Evolutionary conservation across 2,113 vertebrate genomes (phyloP).

Genomic region (Takifugu flavidus): DNA sequence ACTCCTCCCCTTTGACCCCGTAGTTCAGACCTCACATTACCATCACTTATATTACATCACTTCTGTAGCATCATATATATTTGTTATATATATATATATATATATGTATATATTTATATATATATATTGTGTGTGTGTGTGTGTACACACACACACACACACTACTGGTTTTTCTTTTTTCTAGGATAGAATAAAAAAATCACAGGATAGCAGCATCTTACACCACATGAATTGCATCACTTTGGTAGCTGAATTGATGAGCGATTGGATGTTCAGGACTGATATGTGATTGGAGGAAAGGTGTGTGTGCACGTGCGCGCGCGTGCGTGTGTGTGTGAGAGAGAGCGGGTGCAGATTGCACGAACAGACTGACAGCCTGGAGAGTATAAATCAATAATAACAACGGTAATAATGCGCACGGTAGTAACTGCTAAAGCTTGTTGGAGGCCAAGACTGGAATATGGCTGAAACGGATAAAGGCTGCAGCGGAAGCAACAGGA

Average conservation of each 20-base stretch:
- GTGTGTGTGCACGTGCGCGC: slow-evolving; percentile 44
- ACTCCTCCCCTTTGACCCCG: slow-evolving; percentile 49
- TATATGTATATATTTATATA: slow-evolving; percentile 26
- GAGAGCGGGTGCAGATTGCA: slow-evolving; percentile 11
- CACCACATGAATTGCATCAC: slow-evolving; percentile 75
- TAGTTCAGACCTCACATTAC: slow-evolving; percentile 65
- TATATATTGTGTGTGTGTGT: slow-evolving; percentile 56
- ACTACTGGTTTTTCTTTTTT: slow-evolving; percentile 72
- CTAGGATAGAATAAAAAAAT: slow-evolving; percentile 65
- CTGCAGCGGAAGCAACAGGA: slow-evolving; percentile 63
- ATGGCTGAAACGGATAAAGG: slow-evolving; percentile 68
- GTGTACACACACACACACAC: slow-evolving; percentile 48
- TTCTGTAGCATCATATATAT: slow-evolving; percentile 74
- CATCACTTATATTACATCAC: slow-evolving; percentile 72
- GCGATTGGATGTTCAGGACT: slow-evolving; percentile 57
- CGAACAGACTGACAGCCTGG: slow-evolving; percentile 38
- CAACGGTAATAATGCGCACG: slow-evolving; percentile 32
- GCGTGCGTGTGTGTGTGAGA: slow-evolving; percentile 4
- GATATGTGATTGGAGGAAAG: slow-evolving; percentile 43
- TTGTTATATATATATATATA: slow-evolving; percentile 62
- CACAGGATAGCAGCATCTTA: slow-evolving; percentile 82
- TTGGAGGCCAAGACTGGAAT: slow-evolving; percentile 62
- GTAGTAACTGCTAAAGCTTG: slow-evolving; percentile 66
- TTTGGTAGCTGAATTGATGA: slow-evolving; percentile 74
- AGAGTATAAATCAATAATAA: slow-evolving; percentile 17